Base-by-base conservation (phyloP, 1,140 invertebrate genomes). In the Notospermus geniculatus region DNA sequence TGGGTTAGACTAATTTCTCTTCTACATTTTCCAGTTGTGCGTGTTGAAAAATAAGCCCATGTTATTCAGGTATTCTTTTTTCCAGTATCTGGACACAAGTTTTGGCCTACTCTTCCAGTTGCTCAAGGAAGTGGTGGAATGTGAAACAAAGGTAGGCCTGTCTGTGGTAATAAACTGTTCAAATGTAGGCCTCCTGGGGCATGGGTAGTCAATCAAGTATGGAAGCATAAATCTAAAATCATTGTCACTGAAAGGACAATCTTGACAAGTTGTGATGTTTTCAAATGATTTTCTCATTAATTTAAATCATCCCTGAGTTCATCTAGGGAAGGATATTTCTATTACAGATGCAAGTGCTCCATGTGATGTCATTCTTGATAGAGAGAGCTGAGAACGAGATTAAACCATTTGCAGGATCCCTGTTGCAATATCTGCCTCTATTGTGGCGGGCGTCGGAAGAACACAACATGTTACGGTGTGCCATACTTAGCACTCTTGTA, bases 401-500 rank as follows among this genome's bases (percentile, higher is more conserved):
- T 53, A 85, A 86, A 54, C 89, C 91, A 4, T 84, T 89, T 70
- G 77, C 80, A 23, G 69, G 71, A 46, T 85, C 87, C 23, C 83
- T 98, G 23, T 86, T 91, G 60, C 85, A 87, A 54, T 96, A 93
- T 80, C 82, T 98, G 65, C 92, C 93, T 2, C 76, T 88, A 64
- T 79, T 97, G 56, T 97, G 94, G 94, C 84, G 89, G 50, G 90
- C 93, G 79, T 91, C 92, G 9, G 87, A 88, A 43, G 86, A 90
- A 57, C 92, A 95, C 73, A 90, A 93, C 77, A 92, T 97, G 90
- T 81, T 97, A 58, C 84, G 92, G 29, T 95, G 92, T 80, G 91
- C 93, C 52, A 93, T 96, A 67, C 87, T 97, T 11, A 89, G 91
- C 4, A 91, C 91, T 17, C 84, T 94, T 22, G 88, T 90, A 62